phyloP scores from a whole-genome alignment of 2,113 vertebrate species.

The Periophthalmodon schlosseri region DNA sequence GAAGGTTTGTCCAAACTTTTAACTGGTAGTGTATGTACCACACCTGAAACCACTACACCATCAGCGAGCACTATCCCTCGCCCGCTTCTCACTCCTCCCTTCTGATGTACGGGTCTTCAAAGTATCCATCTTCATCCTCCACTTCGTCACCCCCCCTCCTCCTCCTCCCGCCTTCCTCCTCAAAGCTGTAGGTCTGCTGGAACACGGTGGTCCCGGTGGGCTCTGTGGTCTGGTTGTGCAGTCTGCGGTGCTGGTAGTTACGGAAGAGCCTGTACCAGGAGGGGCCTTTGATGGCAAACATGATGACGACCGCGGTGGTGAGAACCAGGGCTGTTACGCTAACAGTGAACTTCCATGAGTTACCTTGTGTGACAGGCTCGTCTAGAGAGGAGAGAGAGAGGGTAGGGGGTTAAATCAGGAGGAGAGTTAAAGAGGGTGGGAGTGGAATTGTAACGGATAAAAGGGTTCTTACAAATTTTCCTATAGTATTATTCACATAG shows the following conservation, averaged over 20 bases:
- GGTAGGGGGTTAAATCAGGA: background rate
- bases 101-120: conserved; percentile 89
- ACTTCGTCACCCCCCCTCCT: conserved; percentile 18
- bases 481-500: too few species aligned
- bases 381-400: conserved; percentile 17
- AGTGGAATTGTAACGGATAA: background rate
- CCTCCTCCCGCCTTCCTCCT: conserved; percentile 56
- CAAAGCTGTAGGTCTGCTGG: conserved; percentile 58
- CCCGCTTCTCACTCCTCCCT: conserved; percentile 46
- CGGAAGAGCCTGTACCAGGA: conserved; percentile 83
- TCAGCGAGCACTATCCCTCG: too few species aligned
- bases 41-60: too few species aligned
- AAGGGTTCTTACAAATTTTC: too few species aligned
- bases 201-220: conserved; percentile 54
- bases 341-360: conserved; percentile 85
- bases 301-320: conserved; percentile 78
- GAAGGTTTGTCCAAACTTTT: too few species aligned
- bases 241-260: conserved; percentile 83
- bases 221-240: conserved; percentile 57
- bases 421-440: background rate
- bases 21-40: too few species aligned
- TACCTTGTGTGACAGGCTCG: conserved; percentile 52
- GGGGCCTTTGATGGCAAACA: conserved; percentile 83
- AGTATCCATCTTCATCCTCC: conserved; percentile 81
- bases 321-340: conserved; percentile 78